Conservation (phyloP, 2,888 invertebrate species). For the Bedellia somnulentella region DNA sequence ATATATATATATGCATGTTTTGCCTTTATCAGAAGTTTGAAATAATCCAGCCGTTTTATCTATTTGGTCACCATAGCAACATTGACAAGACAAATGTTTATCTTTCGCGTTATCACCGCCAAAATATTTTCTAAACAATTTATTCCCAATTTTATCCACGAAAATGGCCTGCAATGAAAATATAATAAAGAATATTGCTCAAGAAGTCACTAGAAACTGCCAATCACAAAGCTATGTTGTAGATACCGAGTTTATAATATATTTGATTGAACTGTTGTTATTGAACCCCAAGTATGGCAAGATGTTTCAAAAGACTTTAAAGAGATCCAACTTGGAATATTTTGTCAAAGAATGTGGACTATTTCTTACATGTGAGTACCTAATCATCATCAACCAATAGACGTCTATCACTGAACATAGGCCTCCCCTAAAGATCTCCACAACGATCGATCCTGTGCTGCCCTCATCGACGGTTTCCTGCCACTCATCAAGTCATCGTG, state of each 20-base stretch:
- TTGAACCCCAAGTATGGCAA: slow-evolving; percentile 61
- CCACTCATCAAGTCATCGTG: too few relatives aligned
- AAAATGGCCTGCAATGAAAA: slow-evolving; percentile 49
- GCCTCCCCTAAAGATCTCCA: too few relatives aligned
- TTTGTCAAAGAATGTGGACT: slow-evolving; percentile 59
- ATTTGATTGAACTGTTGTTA: slow-evolving; percentile 51
- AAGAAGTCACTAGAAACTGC: slow-evolving; percentile 59
- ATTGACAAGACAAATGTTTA: slow-evolving; percentile 1
- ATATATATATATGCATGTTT: too few relatives aligned
- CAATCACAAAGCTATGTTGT: slow-evolving; percentile 32
- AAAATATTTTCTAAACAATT: not conserved
- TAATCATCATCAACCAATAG: too few relatives aligned
- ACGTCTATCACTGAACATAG: too few relatives aligned
- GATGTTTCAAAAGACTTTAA: slow-evolving; percentile 38
- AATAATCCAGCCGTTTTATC: too few relatives aligned
- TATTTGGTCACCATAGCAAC: slow-evolving; percentile 11
- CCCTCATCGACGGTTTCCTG: too few relatives aligned
- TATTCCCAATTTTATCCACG: not conserved
- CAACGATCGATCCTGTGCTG: too few relatives aligned
- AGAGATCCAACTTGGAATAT: slow-evolving; percentile 47
- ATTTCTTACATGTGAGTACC: too few relatives aligned
- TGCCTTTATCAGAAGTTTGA: too few relatives aligned
- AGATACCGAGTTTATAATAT: slow-evolving; percentile 52
- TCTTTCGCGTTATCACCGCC: not conserved
- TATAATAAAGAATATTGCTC: slow-evolving; percentile 58